Percentiles rank a stretch among this genome's conserved stretches.
Evolutionary conservation across 2,797 vertebrate genomes (phyloP).

Genomic region (Amazonetta brasiliensis): DNA sequence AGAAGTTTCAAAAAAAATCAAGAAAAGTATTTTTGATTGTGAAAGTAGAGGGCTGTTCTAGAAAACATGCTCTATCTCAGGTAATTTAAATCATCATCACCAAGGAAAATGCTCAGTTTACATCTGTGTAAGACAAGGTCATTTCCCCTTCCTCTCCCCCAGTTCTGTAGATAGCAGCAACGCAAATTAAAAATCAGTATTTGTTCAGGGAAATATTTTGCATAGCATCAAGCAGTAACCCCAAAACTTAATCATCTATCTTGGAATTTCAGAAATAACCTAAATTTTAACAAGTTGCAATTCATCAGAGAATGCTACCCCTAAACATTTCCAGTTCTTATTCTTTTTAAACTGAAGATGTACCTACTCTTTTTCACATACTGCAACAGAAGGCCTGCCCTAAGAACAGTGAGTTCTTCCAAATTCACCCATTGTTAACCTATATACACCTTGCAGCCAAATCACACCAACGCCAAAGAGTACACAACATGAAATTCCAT

Average conservation of each 20-base stretch:
- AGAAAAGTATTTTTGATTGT: neutral
- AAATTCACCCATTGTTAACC: neutral
- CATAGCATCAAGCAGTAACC: neutral
- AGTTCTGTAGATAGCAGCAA: neutral
- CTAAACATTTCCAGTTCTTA: neutral
- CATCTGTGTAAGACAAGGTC: neutral
- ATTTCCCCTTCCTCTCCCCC: too few species aligned
- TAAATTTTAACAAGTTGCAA: neutral
- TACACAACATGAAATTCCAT: neutral
- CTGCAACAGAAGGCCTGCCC: neutral
- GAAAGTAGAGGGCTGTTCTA: neutral
- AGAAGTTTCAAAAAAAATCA: neutral
- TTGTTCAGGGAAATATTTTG: neutral
- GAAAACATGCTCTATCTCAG: neutral
- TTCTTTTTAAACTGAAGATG: neutral
- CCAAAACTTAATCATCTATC: neutral
- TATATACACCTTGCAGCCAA: neutral
- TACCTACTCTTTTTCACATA: neutral
- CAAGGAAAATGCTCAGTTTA: neutral
- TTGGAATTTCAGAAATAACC: neutral
- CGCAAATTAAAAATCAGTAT: neutral
- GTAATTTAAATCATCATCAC: neutral
- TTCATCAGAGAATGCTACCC: neutral
- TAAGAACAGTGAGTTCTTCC: neutral
- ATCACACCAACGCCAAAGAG: neutral